Base-by-base conservation (phyloP, 2,888 invertebrate species). In the Syrista parreyssii region DNA sequence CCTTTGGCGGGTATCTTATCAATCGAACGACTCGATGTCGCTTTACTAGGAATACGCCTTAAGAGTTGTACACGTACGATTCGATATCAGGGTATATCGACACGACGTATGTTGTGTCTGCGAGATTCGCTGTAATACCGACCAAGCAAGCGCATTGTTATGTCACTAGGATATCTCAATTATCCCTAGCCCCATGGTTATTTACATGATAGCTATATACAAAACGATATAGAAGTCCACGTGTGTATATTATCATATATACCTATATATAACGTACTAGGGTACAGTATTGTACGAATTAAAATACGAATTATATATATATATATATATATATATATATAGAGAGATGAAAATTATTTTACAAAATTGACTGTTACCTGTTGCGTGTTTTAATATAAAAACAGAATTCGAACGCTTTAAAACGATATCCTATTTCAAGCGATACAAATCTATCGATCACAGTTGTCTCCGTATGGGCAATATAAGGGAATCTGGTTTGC, bases 91-190 rank as follows among this genome's bases (percentile, higher is more conserved):
- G 23, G 55, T 55, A 55, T 23, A 55, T 55, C 55, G 76, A 76
- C 75, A 32, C 36, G 34, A 68, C 32, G 73, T 34, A 68, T 78
- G 75, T 80, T 77, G 74, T 35, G 80, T 79, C 79, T 77, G 73
- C 55, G 76, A 68, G 75, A 76, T 78, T 80, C 68, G 74, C 73
- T 78, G 77, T 75, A 77, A 79, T 79, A 69, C 68, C 36, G 74
- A 30, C 40, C 12, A 69, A 77, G 76, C 40, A 36, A 40, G 72
- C 74, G 74, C 76, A 78, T 79, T 79, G 79, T 81, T 77, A 75
- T 79, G 79, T 82, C 78, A 77, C 69, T 68, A 76, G 68, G 79
- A 81, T 79, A 79, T 81, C 81, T 81, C 79, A 78, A 82, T 82
- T 79, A 76, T 55, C 68, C 55, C 23, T 55, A 55, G 55, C 55